These are phyloP conservation scores for Scartelaos histophorus DNA, from an alignment of 2,113 vertebrate species.

Conservation along the genomic window DNA sequence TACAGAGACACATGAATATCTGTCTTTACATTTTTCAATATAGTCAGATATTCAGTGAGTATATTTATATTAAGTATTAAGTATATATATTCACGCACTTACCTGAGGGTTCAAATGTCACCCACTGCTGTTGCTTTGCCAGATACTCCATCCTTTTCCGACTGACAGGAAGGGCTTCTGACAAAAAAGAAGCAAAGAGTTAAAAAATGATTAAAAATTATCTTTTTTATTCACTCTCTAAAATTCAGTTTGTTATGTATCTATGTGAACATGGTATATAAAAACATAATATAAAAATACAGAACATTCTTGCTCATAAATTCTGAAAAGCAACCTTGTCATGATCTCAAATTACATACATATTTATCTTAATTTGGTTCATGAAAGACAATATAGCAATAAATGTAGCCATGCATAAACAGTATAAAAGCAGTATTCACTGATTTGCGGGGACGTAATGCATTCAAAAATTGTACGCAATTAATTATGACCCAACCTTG, in stretches of 20 bases:
- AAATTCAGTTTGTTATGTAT: too few species aligned
- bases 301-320: background rate
- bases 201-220: too few species aligned
- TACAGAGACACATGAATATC: too few species aligned
- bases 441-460: slow-evolving; percentile 3
- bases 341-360: background rate
- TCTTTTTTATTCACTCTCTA: too few species aligned
- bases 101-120: background rate
- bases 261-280: too few species aligned
- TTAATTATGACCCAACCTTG: slow-evolving; percentile 6
- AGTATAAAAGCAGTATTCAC: background rate
- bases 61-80: too few species aligned
- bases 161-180: background rate
- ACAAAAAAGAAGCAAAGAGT: background rate
- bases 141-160: background rate
- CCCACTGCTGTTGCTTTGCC: background rate
- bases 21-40: too few species aligned
- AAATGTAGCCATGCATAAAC: background rate
- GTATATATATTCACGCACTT: background rate
- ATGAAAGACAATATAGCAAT: background rate
- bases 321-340: background rate
- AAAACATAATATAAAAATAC: background rate
- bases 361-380: background rate
- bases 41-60: too few species aligned
- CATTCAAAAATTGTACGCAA: background rate